phyloP scores from a whole-genome alignment of 1,140 invertebrate genomes.

The Chrysoperla carnea region DNA sequence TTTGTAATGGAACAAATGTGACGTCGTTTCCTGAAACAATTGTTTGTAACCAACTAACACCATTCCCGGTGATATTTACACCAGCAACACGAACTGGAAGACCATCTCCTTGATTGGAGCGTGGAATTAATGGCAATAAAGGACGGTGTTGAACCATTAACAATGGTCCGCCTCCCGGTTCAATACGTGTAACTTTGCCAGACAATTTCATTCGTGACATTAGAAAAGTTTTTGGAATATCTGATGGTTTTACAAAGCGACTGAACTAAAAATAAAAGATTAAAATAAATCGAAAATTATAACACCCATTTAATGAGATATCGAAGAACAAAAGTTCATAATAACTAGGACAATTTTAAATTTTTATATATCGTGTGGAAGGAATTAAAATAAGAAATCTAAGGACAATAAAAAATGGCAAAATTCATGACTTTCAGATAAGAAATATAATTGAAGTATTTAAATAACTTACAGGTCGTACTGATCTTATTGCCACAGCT shows the following conservation, averaged over 20 bases:
- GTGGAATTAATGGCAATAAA: slow-evolving; percentile 20
- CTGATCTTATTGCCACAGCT: slow-evolving; percentile 25
- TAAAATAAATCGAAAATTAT: too few relatives aligned
- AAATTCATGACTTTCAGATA: too few relatives aligned
- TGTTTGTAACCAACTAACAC: slow-evolving; percentile 30
- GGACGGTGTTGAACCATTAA: slow-evolving; percentile 32
- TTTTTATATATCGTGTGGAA: too few relatives aligned
- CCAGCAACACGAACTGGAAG: slow-evolving; percentile 32
- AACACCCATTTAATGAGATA: slow-evolving; percentile 1
- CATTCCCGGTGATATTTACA: slow-evolving; percentile 25
- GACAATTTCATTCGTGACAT: slow-evolving; percentile 20
- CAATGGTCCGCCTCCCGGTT: slow-evolving; percentile 22
- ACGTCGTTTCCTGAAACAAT: slow-evolving; percentile 23
- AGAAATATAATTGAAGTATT: not conserved
- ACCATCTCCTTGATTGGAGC: slow-evolving; percentile 15
- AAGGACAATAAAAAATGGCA: too few relatives aligned
- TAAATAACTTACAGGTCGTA: slow-evolving; percentile 27
- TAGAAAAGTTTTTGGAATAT: slow-evolving; percentile 29
- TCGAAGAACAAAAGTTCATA: slow-evolving; percentile 1
- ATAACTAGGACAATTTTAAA: slow-evolving; percentile 1
- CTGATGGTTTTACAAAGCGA: slow-evolving; percentile 25
- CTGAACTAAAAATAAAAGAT: slow-evolving; percentile 21
- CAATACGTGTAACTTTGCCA: slow-evolving; percentile 24
- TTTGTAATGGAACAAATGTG: slow-evolving; percentile 25
- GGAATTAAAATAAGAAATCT: too few relatives aligned